Evolutionary conservation across 2,888 invertebrate species (phyloP).

Genomic region (Shargacucullia verbasci): DNA sequence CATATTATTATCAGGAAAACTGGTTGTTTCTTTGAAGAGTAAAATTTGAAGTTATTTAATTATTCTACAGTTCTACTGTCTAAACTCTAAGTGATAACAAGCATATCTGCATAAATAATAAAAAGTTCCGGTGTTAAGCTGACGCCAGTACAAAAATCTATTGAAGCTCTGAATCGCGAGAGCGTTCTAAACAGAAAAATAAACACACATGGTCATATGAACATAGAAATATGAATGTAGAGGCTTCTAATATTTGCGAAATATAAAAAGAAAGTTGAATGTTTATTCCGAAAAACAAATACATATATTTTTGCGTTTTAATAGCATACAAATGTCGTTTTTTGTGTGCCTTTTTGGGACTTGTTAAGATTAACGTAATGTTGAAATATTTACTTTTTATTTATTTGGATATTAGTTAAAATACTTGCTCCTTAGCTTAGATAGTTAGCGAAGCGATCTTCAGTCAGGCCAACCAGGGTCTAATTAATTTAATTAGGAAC

Average conservation of each 20-base stretch:
- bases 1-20: not conserved
- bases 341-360: conserved; percentile 2
- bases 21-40: too few relatives aligned
- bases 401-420: too few relatives aligned
- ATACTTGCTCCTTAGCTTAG: too few relatives aligned
- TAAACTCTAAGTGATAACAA: conserved; percentile 3
- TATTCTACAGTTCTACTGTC: too few relatives aligned
- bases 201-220: conserved; percentile 21
- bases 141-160: conserved; percentile 21
- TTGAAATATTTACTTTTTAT: conserved; percentile 17
- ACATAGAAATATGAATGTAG: conserved; percentile 14
- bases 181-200: conserved; percentile 30
- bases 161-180: conserved; percentile 25
- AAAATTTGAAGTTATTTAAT: too few relatives aligned
- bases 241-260: conserved; percentile 42
- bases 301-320: conserved; percentile 18
- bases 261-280: conserved; percentile 43
- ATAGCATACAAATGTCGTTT: conserved; percentile 19
- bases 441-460: too few relatives aligned
- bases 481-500: too few relatives aligned
- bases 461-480: too few relatives aligned
- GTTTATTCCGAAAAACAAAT: conserved; percentile 14
- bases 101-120: conserved; percentile 21
- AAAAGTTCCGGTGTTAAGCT: conserved; percentile 28
- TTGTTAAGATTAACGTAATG: conserved; percentile 20